phyloP scores from a whole-genome alignment of 2,797 vertebrate species.

The Macrochelys suwanniensis region DNA sequence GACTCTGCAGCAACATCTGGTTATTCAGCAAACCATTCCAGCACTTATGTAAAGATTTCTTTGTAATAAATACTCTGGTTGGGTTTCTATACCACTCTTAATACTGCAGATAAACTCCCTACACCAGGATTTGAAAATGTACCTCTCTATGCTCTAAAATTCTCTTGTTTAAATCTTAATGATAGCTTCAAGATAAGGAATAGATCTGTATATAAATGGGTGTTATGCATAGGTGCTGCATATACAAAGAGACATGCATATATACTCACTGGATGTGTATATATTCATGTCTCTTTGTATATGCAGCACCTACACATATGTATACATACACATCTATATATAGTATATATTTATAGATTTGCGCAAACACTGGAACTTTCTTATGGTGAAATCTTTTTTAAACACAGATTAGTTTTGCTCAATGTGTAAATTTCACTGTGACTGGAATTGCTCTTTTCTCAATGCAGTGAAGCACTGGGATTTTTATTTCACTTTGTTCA shows the following conservation, averaged over 20 bases:
- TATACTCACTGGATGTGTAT: conserved; percentile 62
- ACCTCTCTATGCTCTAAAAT: conserved; percentile 36
- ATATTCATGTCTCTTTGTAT: conserved; percentile 55
- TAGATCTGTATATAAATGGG: conserved; percentile 59
- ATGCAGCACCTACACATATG: conserved; percentile 14
- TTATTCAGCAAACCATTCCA: conserved; percentile 60
- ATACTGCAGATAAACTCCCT: conserved; percentile 58
- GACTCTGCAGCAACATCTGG: conserved; percentile 70
- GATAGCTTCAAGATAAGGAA: conserved; percentile 62
- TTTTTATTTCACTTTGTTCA: not conserved
- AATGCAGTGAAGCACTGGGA: not conserved
- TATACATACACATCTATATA: conserved; percentile 36
- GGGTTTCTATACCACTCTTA: conserved; percentile 68
- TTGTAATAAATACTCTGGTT: conserved; percentile 58
- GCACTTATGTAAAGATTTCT: conserved; percentile 69
- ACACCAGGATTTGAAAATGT: conserved; percentile 57
- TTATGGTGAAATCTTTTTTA: not conserved
- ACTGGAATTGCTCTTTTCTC: conserved; percentile 5
- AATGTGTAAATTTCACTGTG: not conserved
- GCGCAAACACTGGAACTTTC: not conserved
- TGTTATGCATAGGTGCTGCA: not conserved
- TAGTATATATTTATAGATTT: conserved; percentile 42
- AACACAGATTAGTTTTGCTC: not conserved
- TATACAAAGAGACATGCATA: too few species aligned
- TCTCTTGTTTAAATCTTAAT: conserved; percentile 71